A percentile compares a stretch with the other conserved stretches of the same genome.
These are phyloP conservation scores for Malachius bipustulatus DNA, from an alignment of 2,888 invertebrate species.

Conservation along the genomic window DNA sequence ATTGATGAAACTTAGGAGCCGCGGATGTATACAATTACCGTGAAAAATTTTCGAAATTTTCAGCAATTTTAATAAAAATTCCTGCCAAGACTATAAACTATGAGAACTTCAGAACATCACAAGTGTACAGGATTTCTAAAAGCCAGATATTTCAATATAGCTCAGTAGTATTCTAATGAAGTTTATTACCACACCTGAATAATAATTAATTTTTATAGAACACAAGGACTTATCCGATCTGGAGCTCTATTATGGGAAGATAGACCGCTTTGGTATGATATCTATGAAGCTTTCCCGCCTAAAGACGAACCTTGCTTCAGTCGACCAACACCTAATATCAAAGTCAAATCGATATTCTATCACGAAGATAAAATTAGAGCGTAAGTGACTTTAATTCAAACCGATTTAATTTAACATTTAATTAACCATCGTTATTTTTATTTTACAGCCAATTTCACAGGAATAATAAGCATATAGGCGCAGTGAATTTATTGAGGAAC, in stretches of 20 bases:
- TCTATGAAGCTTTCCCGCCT: constrained; percentile 87
- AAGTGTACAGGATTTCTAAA: too few relatives aligned
- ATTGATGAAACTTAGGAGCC: too few relatives aligned
- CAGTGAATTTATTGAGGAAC: constrained; percentile 43
- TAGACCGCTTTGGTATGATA: constrained; percentile 84
- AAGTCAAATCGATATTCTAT: constrained; percentile 64
- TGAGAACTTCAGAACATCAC: background rate
- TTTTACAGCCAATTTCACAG: constrained; percentile 54
- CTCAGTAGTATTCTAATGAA: too few relatives aligned
- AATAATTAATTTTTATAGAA: constrained; percentile 46
- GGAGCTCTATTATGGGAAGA: constrained; percentile 73
- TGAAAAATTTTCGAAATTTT: too few relatives aligned
- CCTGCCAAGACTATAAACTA: too few relatives aligned
- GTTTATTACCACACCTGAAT: too few relatives aligned
- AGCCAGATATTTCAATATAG: too few relatives aligned
- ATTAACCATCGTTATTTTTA: background rate
- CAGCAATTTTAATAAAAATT: too few relatives aligned
- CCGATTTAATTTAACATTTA: background rate
- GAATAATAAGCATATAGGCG: constrained; percentile 43
- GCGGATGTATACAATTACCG: too few relatives aligned
- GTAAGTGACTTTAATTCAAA: constrained; percentile 56
- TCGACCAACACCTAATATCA: constrained; percentile 48
- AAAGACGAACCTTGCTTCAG: constrained; percentile 68
- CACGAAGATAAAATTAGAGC: constrained; percentile 73
- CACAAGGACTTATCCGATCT: constrained; percentile 64